Evolutionary conservation across 2,888 invertebrate species (phyloP), one percentile per base, ranked within the genome.

Genomic region (Thumatha senex): DNA sequence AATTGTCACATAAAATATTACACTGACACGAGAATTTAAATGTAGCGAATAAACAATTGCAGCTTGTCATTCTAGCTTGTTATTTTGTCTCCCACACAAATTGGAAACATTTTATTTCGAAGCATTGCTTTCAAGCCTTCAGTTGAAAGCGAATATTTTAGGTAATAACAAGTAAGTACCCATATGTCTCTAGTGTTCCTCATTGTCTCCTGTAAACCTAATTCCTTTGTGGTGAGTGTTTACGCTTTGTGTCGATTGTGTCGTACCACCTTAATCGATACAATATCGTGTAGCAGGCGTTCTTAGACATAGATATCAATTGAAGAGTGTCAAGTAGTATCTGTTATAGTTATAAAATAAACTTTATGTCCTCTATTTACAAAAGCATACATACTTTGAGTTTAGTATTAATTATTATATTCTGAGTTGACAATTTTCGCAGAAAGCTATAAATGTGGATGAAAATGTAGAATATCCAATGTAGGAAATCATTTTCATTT

Each of bases 211-310:
- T 36, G 36, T 10, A 36, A 36, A 36, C 36, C 36, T 36, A 36
- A 36, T 10, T 36, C 36, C 36, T 15, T 36, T 36, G 36, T 36
- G 2, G 10, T 1, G 10, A 3, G 10, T 15, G 18, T 5, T n/a
- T 4, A 24, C 5, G 7, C 36, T 14, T 1, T 14, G 36, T 15
- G 15, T 10, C 14, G 10, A 36, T 36, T 9, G 14, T 15, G 36
- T 2, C 36, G 55, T 45, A 45, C 52, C 48, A 42, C 70, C 75
- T 74, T 74, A 73, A 66, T 64, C 65, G 63, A 70, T 72, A 65
- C 62, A 61, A 67, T 69, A 60, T 67, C 72, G 18, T 24, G 18
- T 24, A 4, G 18, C 18, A 24, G 18, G 5, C 2, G 18, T 24
- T n/a, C 3, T 24, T 24, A 5, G 3, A 24, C 3, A 4, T 24